Evolutionary conservation across 2,797 vertebrate species (phyloP), one percentile per base, ranked within the genome.

Genomic region (Gallinago stenura): DNA sequence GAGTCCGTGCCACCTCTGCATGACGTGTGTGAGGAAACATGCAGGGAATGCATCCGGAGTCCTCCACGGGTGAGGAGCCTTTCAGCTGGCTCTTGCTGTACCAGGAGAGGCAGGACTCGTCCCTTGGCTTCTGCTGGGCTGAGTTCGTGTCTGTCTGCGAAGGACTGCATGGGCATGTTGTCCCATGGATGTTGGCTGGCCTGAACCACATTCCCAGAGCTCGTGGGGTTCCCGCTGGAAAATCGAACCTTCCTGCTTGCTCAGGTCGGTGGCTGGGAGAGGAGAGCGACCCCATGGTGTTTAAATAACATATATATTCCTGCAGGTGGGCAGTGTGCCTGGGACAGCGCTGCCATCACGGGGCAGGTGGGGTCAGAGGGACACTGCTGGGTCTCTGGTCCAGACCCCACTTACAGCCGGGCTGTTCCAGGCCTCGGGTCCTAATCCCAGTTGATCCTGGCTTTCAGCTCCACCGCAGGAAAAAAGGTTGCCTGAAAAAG

Each of bases 231-330:
- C 51, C 14, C 1, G 1, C 61, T 37, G 62, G 51, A 24, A 75
- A 41, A 21, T 4, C 1, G 0, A 58, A 50, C 21, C 25, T 66
- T 22, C 54, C 77, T 0, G 0, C 15, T 9, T n/a, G 64, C 61
- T 73, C 19, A 2, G 22, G 33, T 33, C 2, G 5, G n/a, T 10
- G 1, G 5, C 64, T 37, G 68, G 37, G 31, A 68, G 70, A 54
- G 82, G 17, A 62, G 64, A 2, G 18, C 0, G 15, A 26, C 30
- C 21, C 15, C 35, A 18, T 60, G 58, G 58, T 10, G 5, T 60
- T 15, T 20, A 8, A 30, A 17, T 19, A 15, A 15, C 2, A 0
- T 6, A 5, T 18, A 4, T 19, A 0, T 28, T 68, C n/a, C 50
- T 39, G 73, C 46, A 51, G n/a, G 33, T 65, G 39, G 39, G 45